Base-by-base conservation (phyloP, 2,888 invertebrate species). In the Ormyrus pomaceus region DNA sequence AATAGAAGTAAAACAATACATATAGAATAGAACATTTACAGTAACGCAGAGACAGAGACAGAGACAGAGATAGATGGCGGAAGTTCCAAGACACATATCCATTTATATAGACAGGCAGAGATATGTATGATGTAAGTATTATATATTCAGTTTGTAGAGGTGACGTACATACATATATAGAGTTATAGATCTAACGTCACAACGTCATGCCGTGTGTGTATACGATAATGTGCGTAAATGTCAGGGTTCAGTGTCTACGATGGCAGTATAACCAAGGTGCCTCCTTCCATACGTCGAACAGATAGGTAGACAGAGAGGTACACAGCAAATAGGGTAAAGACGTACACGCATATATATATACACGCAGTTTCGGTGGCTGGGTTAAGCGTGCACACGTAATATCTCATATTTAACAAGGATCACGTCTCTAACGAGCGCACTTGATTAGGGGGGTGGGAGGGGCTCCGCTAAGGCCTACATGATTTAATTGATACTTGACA, bases 121-220 rank as follows among this genome's bases (percentile, higher is more conserved):
- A 19, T 19, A 19, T 19, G 19, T 19, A 19, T 19, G 19, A 19
- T 55, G n/a, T 69, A 48, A 34, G n/a, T 62, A 55, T n/a, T n/a
- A 69, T 53, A 55, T 51, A 8, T 8, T 46, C 13, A n/a, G 51
- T 53, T 46, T 46, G 46, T 53, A 68, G 4, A 72, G 9, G n/a
- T n/a, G 19, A 19, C 19, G 50, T 68, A 11, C 11, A 53, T 55
- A n/a, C 7, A 55, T n/a, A 51, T n/a, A 68, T 45, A 75, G 19
- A 13, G 64, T 13, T 61, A 19, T 70, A 81, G 80, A 84, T 74
- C 70, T 85, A 84, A 82, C 83, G 84, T 82, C 82, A 83, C 79
- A 83, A 77, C 74, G 72, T 75, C 81, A 84, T 84, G 84, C 84
- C 80, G 77, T 83, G 75, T 82, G 45, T 50, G 62, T 68, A 50